These are phyloP conservation scores for Calliopum simillimum DNA, from an alignment of 2,888 invertebrate species.

Conservation along the genomic window DNA sequence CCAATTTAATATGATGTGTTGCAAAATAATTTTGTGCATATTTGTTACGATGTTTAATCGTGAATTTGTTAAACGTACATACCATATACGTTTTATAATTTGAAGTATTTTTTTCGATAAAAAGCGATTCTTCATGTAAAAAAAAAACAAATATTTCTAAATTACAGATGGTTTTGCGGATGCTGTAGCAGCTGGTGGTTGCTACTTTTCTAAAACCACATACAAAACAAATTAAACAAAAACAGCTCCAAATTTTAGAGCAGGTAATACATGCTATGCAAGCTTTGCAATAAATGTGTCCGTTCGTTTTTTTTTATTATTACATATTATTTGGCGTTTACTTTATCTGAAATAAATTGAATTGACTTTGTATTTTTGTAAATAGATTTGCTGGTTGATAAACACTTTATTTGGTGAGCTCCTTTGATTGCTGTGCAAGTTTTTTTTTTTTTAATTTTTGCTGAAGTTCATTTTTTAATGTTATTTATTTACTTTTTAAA, in stretches of 20 bases:
- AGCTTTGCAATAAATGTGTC: too few species aligned
- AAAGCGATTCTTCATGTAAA: background rate
- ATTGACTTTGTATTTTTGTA: background rate
- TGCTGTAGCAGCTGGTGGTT: conserved; percentile 61
- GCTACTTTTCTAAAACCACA: conserved; percentile 53
- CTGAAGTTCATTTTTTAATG: background rate
- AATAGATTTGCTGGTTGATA: background rate
- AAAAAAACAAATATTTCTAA: conserved; percentile 24
- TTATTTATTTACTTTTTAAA: background rate
- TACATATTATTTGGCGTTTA: too few species aligned
- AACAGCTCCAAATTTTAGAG: too few species aligned
- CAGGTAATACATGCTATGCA: too few species aligned
- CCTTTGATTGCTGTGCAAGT: background rate
- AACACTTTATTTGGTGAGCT: background rate
- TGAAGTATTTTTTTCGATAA: background rate
- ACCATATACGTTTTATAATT: background rate
- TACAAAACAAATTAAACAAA: conserved; percentile 26
- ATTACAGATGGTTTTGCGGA: conserved; percentile 61
- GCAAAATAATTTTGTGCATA: too few species aligned
- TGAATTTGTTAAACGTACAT: background rate
- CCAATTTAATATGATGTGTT: too few species aligned
- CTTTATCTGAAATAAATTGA: too few species aligned
- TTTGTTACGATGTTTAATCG: too few species aligned
- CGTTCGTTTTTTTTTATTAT: too few species aligned
- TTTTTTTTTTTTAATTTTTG: background rate